Conservation (phyloP, 2,113 vertebrate species). For the Kryptolebias marmoratus region DNA sequence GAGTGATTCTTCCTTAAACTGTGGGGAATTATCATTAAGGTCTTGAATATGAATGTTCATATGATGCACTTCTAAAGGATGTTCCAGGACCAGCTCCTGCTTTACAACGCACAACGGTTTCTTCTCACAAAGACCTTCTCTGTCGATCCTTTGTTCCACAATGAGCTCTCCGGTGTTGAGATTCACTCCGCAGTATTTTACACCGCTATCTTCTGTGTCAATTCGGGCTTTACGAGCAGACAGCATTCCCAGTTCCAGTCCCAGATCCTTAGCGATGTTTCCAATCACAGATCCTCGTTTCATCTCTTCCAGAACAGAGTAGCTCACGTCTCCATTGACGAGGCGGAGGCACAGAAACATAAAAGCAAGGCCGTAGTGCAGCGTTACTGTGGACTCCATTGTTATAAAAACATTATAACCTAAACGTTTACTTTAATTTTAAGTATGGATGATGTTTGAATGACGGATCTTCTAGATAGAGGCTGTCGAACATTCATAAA, state of each 20-base stretch:
- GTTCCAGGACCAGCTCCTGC: slow-evolving; percentile 78
- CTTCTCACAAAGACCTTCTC: slow-evolving; percentile 79
- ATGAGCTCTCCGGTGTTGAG: slow-evolving; percentile 70
- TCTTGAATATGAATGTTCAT: slow-evolving; percentile 75
- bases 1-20: slow-evolving; percentile 50
- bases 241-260: slow-evolving; percentile 66
- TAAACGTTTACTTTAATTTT: no score
- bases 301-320: slow-evolving; percentile 76
- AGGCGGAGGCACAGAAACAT: slow-evolving; percentile 21
- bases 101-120: slow-evolving; percentile 65
- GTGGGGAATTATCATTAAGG: slow-evolving; percentile 81
- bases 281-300: slow-evolving; percentile 80
- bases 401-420: background rate
- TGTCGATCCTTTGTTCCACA: slow-evolving; percentile 72
- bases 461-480: background rate
- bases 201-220: slow-evolving; percentile 59
- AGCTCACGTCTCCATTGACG: slow-evolving; percentile 70
- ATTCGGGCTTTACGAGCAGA: slow-evolving; percentile 71
- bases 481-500: no score
- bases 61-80: slow-evolving; percentile 73
- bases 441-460: no score
- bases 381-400: slow-evolving; percentile 15
- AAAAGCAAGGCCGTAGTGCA: slow-evolving; percentile 12
- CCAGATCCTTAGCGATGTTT: slow-evolving; percentile 82
- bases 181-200: slow-evolving; percentile 68